These are phyloP conservation scores for Chrysogorgia sp. DNA, from an alignment of 92 coral and sea anemone species.

Conservation along the genomic window DNA sequence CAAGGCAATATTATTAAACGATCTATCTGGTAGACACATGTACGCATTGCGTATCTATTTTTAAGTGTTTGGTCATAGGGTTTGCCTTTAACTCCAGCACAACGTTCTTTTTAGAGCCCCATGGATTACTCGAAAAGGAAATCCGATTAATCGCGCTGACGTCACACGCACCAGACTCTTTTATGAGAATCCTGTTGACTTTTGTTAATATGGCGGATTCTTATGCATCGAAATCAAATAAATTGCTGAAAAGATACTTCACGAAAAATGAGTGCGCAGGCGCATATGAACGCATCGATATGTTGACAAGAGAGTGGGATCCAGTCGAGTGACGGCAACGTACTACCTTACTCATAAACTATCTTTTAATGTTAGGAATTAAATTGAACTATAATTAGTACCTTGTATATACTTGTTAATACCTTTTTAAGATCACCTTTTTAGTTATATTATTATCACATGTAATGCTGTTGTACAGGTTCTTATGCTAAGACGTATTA, in stretches of 20 bases:
- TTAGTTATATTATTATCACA: no score
- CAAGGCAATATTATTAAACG: no score
- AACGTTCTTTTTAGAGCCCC: slow-evolving; percentile 1
- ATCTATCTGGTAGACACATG: no score
- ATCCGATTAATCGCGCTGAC: slow-evolving; percentile 19
- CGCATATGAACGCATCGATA: slow-evolving; percentile 2
- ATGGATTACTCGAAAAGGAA: slow-evolving; percentile 23
- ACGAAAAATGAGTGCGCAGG: slow-evolving; percentile 22
- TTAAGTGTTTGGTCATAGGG: no score
- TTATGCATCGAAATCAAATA: slow-evolving; percentile 2
- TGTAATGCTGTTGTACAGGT: no score
- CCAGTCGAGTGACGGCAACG: background rate
- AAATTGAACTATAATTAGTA: no score
- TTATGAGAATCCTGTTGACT: slow-evolving; percentile 30
- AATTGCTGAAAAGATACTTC: slow-evolving; percentile 32
- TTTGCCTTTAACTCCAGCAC: background rate
- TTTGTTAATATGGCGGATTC: slow-evolving; percentile 25
- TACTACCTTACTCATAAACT: background rate
- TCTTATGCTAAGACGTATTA: no score
- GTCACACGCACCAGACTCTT: slow-evolving; percentile 23
- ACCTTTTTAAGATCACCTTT: no score
- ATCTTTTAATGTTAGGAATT: no score
- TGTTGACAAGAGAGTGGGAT: slow-evolving; percentile 24
- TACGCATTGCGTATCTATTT: no score
- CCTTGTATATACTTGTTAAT: no score